Evolutionary conservation across 2,888 invertebrate genomes (phyloP).

Genomic region (Stenodema calcarata): DNA sequence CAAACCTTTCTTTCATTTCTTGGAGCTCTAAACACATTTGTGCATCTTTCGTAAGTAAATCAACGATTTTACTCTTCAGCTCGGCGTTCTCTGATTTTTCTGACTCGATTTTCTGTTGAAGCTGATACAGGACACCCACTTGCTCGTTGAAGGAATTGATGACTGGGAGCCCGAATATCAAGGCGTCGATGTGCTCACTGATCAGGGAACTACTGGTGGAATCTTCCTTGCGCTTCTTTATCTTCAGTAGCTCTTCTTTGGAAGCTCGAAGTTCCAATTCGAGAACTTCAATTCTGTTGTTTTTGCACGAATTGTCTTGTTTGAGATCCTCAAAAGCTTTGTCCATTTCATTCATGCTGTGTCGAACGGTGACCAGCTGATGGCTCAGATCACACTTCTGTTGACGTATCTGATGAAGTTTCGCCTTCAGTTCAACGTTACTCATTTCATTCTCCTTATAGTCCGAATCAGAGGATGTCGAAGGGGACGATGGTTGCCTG

Average conservation of each 20-base stretch:
- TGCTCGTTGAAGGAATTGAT: conserved; percentile 39
- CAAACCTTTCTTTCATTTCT: neutral
- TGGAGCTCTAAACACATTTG: conserved; percentile 23
- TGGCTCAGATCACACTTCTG: conserved; percentile 18
- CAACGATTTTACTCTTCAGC: conserved; percentile 27
- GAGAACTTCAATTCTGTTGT: conserved; percentile 40
- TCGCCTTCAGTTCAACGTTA: neutral
- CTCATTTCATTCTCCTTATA: neutral
- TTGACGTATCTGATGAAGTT: neutral
- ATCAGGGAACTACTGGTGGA: neutral
- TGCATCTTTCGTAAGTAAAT: conserved; percentile 34
- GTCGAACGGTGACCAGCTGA: conserved; percentile 5
- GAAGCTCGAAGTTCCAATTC: conserved; percentile 37
- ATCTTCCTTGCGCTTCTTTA: neutral
- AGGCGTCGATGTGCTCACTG: neutral
- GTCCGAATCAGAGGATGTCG: neutral
- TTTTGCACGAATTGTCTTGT: conserved; percentile 26
- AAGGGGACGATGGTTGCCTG: neutral
- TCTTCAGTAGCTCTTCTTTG: conserved; percentile 21
- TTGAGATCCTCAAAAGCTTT: neutral
- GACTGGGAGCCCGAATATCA: neutral
- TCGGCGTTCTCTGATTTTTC: conserved; percentile 1
- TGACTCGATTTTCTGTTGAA: neutral
- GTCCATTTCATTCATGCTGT: neutral
- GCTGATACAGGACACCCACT: neutral